Percentiles rank a stretch among this genome's conserved stretches.
These are phyloP conservation scores for Butastur rufipennis DNA, from an alignment of 2,113 vertebrate genomes.

Conservation along the genomic window DNA sequence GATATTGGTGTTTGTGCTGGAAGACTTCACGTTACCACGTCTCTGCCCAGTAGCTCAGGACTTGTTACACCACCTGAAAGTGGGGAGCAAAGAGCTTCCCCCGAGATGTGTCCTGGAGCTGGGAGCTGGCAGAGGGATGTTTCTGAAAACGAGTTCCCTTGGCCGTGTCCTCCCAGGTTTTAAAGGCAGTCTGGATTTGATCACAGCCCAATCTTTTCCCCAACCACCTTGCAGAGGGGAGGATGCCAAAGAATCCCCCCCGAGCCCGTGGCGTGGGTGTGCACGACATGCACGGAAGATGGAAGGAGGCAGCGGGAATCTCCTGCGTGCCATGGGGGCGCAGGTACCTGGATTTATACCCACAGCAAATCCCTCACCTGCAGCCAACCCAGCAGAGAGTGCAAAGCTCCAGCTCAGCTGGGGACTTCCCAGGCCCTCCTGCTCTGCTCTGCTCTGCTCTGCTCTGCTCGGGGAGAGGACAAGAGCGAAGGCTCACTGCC, in stretches of 20 bases:
- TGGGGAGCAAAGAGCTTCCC: background rate
- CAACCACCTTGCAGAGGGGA: accelerated
- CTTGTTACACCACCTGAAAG: background rate
- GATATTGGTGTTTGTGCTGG: accelerated
- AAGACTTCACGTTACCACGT: accelerated
- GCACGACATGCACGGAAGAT: accelerated
- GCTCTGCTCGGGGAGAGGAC: background rate
- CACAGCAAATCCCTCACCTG: background rate
- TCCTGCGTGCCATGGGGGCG: background rate
- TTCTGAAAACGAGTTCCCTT: background rate
- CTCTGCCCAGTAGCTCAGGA: background rate
- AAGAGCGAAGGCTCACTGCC: constrained; percentile 72
- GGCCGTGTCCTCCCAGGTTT: accelerated
- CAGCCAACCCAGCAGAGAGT: background rate
- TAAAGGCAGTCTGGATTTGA: background rate
- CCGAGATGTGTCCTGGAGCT: accelerated
- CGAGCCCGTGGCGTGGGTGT: accelerated
- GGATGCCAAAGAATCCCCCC: accelerated
- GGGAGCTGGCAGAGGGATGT: background rate
- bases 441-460: background rate
- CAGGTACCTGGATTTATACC: accelerated
- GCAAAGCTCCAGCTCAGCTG: background rate
- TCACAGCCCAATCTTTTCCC: background rate
- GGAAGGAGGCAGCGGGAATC: background rate
- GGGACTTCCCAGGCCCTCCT: background rate